Evolutionary conservation across 1,140 invertebrate genomes (phyloP), one percentile per base, ranked within the genome.

Genomic region (Drosophila seguyi): DNA sequence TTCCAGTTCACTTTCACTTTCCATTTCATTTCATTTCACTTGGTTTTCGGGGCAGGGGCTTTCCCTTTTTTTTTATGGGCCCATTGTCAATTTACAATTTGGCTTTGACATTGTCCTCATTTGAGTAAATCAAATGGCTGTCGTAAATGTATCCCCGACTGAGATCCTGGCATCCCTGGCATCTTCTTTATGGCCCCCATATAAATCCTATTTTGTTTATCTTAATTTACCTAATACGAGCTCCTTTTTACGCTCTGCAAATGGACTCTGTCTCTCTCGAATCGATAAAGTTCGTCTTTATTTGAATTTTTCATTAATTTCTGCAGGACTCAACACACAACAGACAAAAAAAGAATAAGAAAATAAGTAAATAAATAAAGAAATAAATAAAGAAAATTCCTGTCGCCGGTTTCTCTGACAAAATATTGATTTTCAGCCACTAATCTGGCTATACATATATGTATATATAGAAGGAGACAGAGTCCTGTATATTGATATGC

Each of bases 201-300:
- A 82, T 81, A 86, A 86, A 86, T 82, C 83, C 83, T 73, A 87
- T 86, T 86, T 73, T 82, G 75, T 86, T 76, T 87, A 86, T 87
- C 83, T 87, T 87, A 87, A 87, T 86, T 87, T 50, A 76, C 50
- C 75, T 82, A 75, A 79, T 76, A 59, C 75, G 42, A 65, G 63
- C 69, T 66, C 45, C 27, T 58, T 65, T 73, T 62, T 71, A 71
- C 57, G 53, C 75, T 59, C 59, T 77, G 74, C 72, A 25, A 77
- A 59, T 63, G 20, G 52, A 42, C 20, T 31, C 29, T 38, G 31
- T 18, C 13, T 4, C 16, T 22, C 47, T 20, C 44, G 57, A 75
- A 76, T 76, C 73, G 73, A 76, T 76, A 67, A 76, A 47, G 52
- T 66, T 68, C 44, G 38, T 14, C 52, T 56, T 75, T 76, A 59